Evolutionary conservation across 2,113 vertebrate genomes (phyloP), one percentile per base, ranked within the genome.

Genomic region (Tetraodon nigroviridis): DNA sequence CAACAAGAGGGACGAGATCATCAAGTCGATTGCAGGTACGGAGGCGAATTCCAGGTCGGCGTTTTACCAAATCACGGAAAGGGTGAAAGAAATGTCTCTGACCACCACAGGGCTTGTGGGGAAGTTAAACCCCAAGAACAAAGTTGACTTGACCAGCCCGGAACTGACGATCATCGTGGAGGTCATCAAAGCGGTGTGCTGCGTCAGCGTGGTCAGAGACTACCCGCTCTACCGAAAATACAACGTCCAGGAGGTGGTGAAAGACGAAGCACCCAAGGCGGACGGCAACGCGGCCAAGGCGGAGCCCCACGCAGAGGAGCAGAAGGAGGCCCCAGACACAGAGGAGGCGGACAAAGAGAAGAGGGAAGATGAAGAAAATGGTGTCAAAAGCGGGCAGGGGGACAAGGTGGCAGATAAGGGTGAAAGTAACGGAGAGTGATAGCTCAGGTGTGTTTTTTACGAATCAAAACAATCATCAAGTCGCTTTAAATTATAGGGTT

Each of bases 101-200:
- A 8, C n/a, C 8, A 1, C 17, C 20, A 37, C 59, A 98, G 96
- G 91, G 75, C 78, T 98, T 22, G 94, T 99, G 52, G 90, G 88
- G 57, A 92, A 90, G 67, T 82, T 96, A 79, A 99, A 98, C 79
- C 90, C 94, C 0, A 92, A 94, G 79, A 97, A 99, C 82, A 97
- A 94, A 73, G 97, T 98, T 1, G 92, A 98, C 77, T 89, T 98
- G 72, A 94, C 90, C 32, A 93, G 93, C 64, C 95, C 96, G 1
- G 89, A 98, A 14, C 93, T 94, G 73, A 96, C 92, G 3, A 74
- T 99, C 71, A 93, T 99, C 12, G 92, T 99, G 48, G 96, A 98
- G 90, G 94, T 98, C 75, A 98, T 99, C 76, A 97, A 94, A 84
- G 88, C 73, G 0, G 92, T 99, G 70, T 98, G 97, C 67, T 98